These are phyloP conservation scores for Rhabditoides inermis DNA, from an alignment of 2,888 invertebrate genomes.

Conservation along the genomic window DNA sequence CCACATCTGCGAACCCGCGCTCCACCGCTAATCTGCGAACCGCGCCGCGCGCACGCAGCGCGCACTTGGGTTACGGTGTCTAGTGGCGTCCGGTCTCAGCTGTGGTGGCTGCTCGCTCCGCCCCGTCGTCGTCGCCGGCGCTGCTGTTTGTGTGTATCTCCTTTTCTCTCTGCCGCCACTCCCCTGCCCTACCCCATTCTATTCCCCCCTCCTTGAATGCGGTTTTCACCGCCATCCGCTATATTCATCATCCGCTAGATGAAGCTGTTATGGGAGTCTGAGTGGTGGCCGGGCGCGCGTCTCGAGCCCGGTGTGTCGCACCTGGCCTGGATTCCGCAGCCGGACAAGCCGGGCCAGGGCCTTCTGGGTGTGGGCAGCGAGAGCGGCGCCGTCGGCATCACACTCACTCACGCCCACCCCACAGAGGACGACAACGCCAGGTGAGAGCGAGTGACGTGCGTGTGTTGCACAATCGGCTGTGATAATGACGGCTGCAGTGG, in stretches of 20 bases:
- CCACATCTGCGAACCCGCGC: too few relatives aligned
- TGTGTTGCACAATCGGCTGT: too few relatives aligned
- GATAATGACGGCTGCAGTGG: too few relatives aligned
- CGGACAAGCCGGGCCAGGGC: slow-evolving; percentile 23
- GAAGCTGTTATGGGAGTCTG: slow-evolving; percentile 46
- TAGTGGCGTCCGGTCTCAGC: too few relatives aligned
- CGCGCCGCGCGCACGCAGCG: too few relatives aligned
- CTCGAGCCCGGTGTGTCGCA: slow-evolving; percentile 33
- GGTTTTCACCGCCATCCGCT: too few relatives aligned
- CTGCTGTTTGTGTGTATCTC: not conserved
- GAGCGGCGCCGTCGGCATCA: slow-evolving; percentile 49
- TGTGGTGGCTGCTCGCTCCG: slow-evolving; percentile 4
- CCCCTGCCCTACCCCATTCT: slow-evolving; percentile 1
- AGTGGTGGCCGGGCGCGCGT: slow-evolving; percentile 44
- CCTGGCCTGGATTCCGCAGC: slow-evolving; percentile 23
- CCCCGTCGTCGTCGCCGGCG: slow-evolving; percentile 1
- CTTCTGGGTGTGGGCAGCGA: slow-evolving; percentile 41
- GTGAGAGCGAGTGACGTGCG: not conserved
- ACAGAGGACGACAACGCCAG: slow-evolving; percentile 17
- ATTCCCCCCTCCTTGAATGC: not conserved
- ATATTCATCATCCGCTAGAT: slow-evolving; percentile 11
- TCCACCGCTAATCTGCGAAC: too few relatives aligned
- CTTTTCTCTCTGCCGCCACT: not conserved
- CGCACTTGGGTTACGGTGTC: too few relatives aligned
- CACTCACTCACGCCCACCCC: slow-evolving; percentile 33